Evolutionary conservation across 2,888 invertebrate species (phyloP), one percentile per base, ranked within the genome.

Genomic region (Ormyrus rosae): DNA sequence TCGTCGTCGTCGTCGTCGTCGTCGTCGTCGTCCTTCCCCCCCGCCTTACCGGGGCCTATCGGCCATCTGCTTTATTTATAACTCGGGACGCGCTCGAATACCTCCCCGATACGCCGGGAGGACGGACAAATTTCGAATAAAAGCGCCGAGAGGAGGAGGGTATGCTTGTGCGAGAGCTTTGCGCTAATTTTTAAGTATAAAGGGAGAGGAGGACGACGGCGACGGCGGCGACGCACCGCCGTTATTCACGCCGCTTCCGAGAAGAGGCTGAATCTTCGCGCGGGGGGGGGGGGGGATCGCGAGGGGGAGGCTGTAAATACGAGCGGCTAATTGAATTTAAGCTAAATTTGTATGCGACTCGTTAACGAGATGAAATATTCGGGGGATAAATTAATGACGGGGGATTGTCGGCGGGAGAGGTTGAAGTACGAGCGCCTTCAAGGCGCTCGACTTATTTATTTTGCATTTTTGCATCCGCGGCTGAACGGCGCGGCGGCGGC

Each of bases 11-110:
- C 19, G 19, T 19, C 19, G 19, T 19, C 19, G 19, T 19, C 19
- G 13, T 13, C 13, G 13, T 45, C 46, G 6, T 13, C 45, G 8
- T 48, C 48, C 48, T 6, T 64, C 2, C 56, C n/a, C n/a, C 13
- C 13, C n/a, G 13, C 19, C 19, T 19, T 19, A 19, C 19, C 19
- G 45, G 10, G n/a, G 56, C 46, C 10, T 61, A 71, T 73, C 64
- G 63, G 46, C 11, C n/a, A 67, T 75, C 60, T 11, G 48, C 34
- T 67, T 65, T 67, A 67, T 67, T 74, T 74, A 75, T 48, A 67
- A 45, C 48, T 50, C 45, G n/a, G 11, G 69, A 8, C 53, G 71
- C 48, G 60, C 9, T 13, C 56, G 56, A 55, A 58, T 56, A 58
- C 69, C 56, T 69, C 55, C 11, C 11, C 53, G 53, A 7, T 56